Evolutionary conservation across 2,113 vertebrate species (phyloP).

Genomic region (Calypte anna): DNA sequence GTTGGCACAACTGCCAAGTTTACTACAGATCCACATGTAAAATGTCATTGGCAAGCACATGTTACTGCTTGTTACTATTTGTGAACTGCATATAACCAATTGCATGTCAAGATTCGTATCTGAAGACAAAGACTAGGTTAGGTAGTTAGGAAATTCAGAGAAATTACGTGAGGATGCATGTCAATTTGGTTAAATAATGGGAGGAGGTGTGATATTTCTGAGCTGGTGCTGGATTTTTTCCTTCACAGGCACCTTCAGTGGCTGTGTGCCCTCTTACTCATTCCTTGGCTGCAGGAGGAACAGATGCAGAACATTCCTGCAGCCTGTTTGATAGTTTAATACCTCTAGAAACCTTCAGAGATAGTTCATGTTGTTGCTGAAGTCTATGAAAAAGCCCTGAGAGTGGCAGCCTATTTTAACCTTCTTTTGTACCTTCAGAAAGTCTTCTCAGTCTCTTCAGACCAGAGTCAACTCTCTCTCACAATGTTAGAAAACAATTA

Average conservation of each 20-base stretch:
- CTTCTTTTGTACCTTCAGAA: slow-evolving; percentile 6
- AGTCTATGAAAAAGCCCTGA: not conserved
- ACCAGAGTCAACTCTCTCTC: not conserved
- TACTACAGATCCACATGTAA: not conserved
- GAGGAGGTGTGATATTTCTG: not conserved
- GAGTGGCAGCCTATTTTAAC: not conserved
- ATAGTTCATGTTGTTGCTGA: not conserved
- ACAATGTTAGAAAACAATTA: not conserved
- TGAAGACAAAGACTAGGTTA: not conserved
- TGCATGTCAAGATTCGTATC: not conserved
- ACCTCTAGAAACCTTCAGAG: slow-evolving; percentile 28
- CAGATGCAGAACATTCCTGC: slow-evolving; percentile 37
- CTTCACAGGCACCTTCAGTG: not conserved
- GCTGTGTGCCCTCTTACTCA: slow-evolving; percentile 9
- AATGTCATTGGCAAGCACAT: not conserved
- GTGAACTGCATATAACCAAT: not conserved
- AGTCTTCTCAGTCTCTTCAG: not conserved
- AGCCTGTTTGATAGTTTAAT: slow-evolving; percentile 8
- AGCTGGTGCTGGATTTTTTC: slow-evolving; percentile 12
- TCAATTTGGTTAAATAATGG: not conserved
- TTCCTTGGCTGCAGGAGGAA: slow-evolving; percentile 55
- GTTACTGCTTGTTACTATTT: not conserved
- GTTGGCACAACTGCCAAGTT: not conserved
- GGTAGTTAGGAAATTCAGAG: not conserved
- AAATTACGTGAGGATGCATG: not conserved